Percentiles rank a stretch among this genome's conserved stretches.
These are phyloP conservation scores for Mohoua ochrocephala DNA, from an alignment of 2,113 vertebrate species.

Conservation along the genomic window DNA sequence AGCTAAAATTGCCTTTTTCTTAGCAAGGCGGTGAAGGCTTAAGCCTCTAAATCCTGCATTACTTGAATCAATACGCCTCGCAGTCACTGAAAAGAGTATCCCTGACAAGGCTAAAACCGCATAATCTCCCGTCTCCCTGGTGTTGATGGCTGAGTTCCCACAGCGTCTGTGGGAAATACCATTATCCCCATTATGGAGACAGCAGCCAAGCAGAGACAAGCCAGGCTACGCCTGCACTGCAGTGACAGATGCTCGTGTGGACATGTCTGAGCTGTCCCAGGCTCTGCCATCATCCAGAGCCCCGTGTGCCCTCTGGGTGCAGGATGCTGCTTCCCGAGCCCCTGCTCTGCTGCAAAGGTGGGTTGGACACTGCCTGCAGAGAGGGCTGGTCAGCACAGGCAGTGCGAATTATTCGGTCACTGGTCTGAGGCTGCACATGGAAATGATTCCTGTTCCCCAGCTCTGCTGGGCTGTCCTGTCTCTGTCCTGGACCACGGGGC, in stretches of 20 bases:
- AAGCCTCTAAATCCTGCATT: conserved; percentile 31
- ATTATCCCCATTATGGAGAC: neutral
- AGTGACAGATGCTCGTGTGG: rapidly evolving
- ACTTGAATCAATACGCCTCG: conserved; percentile 28
- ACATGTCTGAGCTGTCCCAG: rapidly evolving
- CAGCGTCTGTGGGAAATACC: neutral
- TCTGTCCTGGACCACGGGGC: neutral
- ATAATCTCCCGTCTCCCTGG: conserved; percentile 4
- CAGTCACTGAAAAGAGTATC: conserved; percentile 4
- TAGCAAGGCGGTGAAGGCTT: neutral
- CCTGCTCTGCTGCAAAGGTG: neutral
- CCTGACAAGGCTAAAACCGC: neutral
- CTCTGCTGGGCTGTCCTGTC: neutral
- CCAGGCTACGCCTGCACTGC: rapidly evolving
- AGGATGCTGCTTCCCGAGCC: neutral
- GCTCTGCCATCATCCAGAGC: neutral
- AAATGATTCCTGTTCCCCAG: neutral
- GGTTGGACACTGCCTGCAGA: rapidly evolving
- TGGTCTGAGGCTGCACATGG: neutral
- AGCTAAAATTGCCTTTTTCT: conserved; percentile 10
- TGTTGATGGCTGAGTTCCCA: neutral
- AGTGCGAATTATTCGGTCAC: neutral
- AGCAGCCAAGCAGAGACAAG: neutral
- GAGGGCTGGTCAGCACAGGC: neutral
- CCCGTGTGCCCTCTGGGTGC: rapidly evolving